Conservation (phyloP, 2,888 invertebrate genomes). For the Sicus ferrugineus region DNA sequence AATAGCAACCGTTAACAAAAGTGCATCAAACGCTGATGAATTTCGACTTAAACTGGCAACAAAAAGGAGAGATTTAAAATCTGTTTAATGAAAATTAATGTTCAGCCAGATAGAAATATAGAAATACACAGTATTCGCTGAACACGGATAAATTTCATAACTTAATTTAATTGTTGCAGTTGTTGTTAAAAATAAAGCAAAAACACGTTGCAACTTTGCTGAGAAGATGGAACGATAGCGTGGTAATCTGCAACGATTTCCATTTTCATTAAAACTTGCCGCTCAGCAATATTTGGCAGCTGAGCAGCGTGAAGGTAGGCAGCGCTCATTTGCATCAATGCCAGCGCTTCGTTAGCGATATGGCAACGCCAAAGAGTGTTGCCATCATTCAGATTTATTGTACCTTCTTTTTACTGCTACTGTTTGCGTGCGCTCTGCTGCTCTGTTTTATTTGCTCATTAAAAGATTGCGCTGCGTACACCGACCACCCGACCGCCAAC, state of each 20-base stretch:
- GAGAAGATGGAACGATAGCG: too few species aligned
- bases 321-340: not conserved
- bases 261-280: conserved; percentile 10
- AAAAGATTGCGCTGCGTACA: not conserved
- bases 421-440: not conserved
- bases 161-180: too few species aligned
- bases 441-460: conserved; percentile 16
- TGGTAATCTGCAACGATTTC: not conserved
- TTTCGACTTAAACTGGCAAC: too few species aligned
- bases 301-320: not conserved
- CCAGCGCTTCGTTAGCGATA: not conserved
- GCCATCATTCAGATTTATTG: conserved; percentile 6
- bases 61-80: too few species aligned
- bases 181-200: too few species aligned
- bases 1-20: too few species aligned
- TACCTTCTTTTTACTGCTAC: not conserved
- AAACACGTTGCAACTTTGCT: too few species aligned
- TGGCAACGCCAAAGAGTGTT: conserved; percentile 21
- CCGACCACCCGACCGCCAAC: not conserved
- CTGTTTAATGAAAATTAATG: too few species aligned
- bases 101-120: too few species aligned
- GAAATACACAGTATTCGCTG: too few species aligned
- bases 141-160: too few species aligned
- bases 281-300: not conserved
- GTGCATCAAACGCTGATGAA: too few species aligned